Base-by-base conservation (phyloP, 1,140 invertebrate species). In the Anoplophora glabripennis region DNA sequence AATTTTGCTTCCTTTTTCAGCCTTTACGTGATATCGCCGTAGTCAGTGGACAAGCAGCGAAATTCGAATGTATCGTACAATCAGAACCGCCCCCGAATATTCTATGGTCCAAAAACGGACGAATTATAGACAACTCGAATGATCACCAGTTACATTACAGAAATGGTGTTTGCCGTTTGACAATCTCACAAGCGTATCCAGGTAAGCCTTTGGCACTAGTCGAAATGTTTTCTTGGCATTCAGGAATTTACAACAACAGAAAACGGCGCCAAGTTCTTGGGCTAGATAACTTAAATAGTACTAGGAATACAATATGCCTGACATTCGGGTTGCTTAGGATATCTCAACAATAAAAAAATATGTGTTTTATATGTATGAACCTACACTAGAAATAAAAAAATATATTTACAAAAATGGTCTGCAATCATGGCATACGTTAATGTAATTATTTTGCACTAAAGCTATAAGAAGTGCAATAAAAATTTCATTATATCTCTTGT, bases 51-150 rank as follows among this genome's bases (percentile, higher is more conserved):
- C 85, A 87, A 72, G 78, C 81, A 2, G 84, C 89, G 17, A 80
- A 86, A 68, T 87, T 91, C 68, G 88, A 89, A 72, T 89, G 88
- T 68, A 87, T 88, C 61, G 87, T 90, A 18, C 86, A 89, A 75
- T 86, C 85, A 48, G 86, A 89, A 75, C 88, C 88, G 34, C 78
- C 84, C 61, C 84, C 87, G 8, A 82, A 83, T 68, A 82, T 89
- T 47, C 71, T 83, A 47, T 91, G 89, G 89, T 82, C 82, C 14
- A 88, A 86, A 68, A 82, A 89, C 72, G 84, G 85, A 15, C 75
- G 79, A 42, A 81, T 83, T 55, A 73, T 89, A 44, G 80, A 84
- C 63, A 83, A 83, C 70, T 83, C 81, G 4, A 66, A 73, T 12
- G 79, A 83, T 66, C 79, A 84, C 66, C 79, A 86, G 65, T 78